Conservation (phyloP, 2,888 invertebrate genomes). For the Campoplex nolae region DNA sequence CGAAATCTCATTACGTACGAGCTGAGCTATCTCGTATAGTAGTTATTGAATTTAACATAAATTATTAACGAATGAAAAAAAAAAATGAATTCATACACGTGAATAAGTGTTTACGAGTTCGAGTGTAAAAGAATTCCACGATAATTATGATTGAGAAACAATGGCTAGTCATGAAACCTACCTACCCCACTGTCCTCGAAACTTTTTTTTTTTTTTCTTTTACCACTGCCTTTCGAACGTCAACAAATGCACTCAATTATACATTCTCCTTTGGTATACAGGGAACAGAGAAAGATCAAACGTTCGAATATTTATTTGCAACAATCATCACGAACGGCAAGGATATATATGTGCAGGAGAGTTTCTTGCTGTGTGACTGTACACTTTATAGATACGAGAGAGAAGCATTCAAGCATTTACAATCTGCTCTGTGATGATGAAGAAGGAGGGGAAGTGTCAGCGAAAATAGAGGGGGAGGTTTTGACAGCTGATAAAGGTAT, state of each 20-base stretch:
- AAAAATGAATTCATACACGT: conserved; percentile 5
- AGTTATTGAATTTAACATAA: background rate
- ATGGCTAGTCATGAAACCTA: conserved; percentile 32
- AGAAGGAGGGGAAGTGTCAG: conserved; percentile 13
- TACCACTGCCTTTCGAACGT: conserved; percentile 7
- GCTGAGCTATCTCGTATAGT: background rate
- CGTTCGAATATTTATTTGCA: conserved; percentile 41
- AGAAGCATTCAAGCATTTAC: conserved; percentile 23
- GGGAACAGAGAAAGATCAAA: background rate
- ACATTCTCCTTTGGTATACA: conserved; percentile 2
- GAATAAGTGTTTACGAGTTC: background rate
- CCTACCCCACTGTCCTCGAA: conserved; percentile 18
- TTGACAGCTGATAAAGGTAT: conserved; percentile 57
- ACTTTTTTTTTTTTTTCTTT: conserved; percentile 22
- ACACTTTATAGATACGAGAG: background rate
- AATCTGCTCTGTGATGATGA: background rate
- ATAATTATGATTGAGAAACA: conserved; percentile 44
- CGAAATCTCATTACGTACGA: background rate
- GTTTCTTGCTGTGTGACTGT: background rate
- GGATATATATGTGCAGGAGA: conserved; percentile 7
- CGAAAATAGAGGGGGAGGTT: conserved; percentile 1
- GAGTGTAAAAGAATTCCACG: conserved; percentile 3
- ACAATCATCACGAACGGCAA: conserved; percentile 27
- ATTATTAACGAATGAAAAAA: conserved; percentile 16
- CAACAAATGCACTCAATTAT: conserved; percentile 45